phyloP scores from a whole-genome alignment of 2,888 invertebrate species.

The Myathropa florea region DNA sequence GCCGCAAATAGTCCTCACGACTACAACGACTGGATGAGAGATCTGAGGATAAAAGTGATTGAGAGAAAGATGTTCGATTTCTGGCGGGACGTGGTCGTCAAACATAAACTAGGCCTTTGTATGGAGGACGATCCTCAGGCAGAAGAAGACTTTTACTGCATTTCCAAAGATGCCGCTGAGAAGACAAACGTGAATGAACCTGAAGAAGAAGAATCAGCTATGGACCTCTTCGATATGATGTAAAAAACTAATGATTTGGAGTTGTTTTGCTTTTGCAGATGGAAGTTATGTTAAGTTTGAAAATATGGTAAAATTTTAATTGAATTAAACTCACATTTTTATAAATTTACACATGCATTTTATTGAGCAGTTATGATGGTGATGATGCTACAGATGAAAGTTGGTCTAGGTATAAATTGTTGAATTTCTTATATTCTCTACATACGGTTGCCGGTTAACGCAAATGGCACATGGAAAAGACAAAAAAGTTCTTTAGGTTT shows the following conservation, averaged over 20 bases:
- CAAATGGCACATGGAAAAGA: too few species aligned
- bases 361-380: too few species aligned
- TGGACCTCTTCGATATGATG: slow-evolving; percentile 70
- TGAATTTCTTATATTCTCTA: too few species aligned
- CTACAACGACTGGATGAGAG: slow-evolving; percentile 77
- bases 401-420: too few species aligned
- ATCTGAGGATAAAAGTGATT: slow-evolving; percentile 73
- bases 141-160: slow-evolving; percentile 74
- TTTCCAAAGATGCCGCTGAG: slow-evolving; percentile 26
- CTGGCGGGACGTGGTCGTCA: slow-evolving; percentile 76
- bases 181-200: slow-evolving; percentile 39
- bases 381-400: too few species aligned
- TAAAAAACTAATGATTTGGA: not conserved
- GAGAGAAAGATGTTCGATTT: slow-evolving; percentile 74
- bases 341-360: too few species aligned
- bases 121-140: slow-evolving; percentile 75
- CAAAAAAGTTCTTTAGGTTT: too few species aligned
- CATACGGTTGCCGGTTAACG: too few species aligned
- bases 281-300: not conserved
- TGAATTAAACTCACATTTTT: too few species aligned
- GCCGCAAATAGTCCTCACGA: slow-evolving; percentile 76
- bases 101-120: slow-evolving; percentile 76
- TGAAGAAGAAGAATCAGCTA: slow-evolving; percentile 67
- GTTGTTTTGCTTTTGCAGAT: too few species aligned
- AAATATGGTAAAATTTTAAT: not conserved